These are phyloP conservation scores for Pelobates fuscus DNA, from an alignment of 2,113 vertebrate genomes.

Conservation along the genomic window DNA sequence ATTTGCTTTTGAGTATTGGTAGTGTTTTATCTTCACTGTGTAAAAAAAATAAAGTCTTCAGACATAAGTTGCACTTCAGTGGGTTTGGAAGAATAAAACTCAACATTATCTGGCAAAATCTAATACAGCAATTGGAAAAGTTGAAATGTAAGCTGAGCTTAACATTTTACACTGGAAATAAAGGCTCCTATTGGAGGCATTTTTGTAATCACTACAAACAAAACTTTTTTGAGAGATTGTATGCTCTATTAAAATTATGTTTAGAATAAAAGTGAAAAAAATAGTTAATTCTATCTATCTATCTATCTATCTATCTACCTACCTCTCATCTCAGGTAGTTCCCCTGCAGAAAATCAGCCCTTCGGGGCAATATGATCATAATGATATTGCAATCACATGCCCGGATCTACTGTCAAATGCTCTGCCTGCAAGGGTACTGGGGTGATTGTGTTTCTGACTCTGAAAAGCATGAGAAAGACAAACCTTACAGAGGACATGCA, in stretches of 20 bases:
- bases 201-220: not conserved
- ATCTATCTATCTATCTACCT: no score
- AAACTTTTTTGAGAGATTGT: no score
- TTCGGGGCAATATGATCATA: not conserved
- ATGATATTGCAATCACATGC: no score
- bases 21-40: conserved; percentile 34
- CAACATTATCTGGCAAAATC: conserved; percentile 18
- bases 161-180: not conserved
- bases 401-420: not conserved
- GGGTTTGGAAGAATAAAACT: conserved; percentile 18
- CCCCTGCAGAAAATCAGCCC: no score
- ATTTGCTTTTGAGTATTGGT: conserved; percentile 16
- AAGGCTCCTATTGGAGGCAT: not conserved
- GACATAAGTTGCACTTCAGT: conserved; percentile 31
- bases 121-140: conserved; percentile 27
- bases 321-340: no score
- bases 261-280: no score
- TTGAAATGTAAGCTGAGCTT: not conserved
- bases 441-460: not conserved
- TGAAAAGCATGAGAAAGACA: not conserved
- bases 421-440: not conserved
- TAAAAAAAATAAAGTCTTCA: conserved; percentile 16
- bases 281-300: not conserved
- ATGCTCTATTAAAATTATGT: no score
- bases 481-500: no score